Conservation (phyloP, 1,140 invertebrate species). For the Atta texana region DNA sequence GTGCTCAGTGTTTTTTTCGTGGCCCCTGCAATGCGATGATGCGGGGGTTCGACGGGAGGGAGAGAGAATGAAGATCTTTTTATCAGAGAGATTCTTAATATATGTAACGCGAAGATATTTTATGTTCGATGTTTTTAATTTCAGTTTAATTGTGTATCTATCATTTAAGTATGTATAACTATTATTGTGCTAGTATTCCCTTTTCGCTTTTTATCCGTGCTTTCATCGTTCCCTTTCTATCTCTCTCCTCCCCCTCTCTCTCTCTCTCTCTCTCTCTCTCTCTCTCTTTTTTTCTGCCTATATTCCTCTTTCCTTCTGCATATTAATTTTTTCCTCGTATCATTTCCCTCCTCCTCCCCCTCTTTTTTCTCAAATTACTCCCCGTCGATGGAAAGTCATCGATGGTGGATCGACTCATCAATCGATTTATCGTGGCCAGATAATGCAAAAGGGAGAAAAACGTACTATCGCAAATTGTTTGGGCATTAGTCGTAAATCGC, state of each 20-base stretch:
- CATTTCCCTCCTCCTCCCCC: neutral
- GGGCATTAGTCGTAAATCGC: conserved; percentile 59
- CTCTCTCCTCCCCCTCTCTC: neutral
- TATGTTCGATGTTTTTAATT: conserved; percentile 82
- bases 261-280: conserved; percentile 5
- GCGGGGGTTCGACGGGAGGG: conserved; percentile 64
- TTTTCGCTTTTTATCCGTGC: conserved; percentile 24
- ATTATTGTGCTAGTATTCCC: conserved; percentile 73
- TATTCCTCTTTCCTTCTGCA: neutral
- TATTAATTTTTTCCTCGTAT: neutral
- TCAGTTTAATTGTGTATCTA: conserved; percentile 71
- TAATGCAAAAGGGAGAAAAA: conserved; percentile 39
- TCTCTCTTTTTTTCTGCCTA: neutral
- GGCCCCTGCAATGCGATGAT: conserved; percentile 68
- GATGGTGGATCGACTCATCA: conserved; percentile 27
- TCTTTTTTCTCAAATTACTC: conserved; percentile 22
- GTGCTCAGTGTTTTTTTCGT: conserved; percentile 82
- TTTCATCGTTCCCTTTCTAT: conserved; percentile 26
- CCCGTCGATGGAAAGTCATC: neutral
- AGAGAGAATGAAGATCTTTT: conserved; percentile 70
- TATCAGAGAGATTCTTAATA: conserved; percentile 73
- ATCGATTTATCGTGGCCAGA: conserved; percentile 33
- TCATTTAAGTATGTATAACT: conserved; percentile 72
- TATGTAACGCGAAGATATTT: conserved; percentile 82
- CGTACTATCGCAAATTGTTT: conserved; percentile 47